Percentiles rank a stretch among this genome's conserved stretches.
phyloP scores from a whole-genome alignment of 2,888 invertebrate genomes.

The Agrochola lychnidis region DNA sequence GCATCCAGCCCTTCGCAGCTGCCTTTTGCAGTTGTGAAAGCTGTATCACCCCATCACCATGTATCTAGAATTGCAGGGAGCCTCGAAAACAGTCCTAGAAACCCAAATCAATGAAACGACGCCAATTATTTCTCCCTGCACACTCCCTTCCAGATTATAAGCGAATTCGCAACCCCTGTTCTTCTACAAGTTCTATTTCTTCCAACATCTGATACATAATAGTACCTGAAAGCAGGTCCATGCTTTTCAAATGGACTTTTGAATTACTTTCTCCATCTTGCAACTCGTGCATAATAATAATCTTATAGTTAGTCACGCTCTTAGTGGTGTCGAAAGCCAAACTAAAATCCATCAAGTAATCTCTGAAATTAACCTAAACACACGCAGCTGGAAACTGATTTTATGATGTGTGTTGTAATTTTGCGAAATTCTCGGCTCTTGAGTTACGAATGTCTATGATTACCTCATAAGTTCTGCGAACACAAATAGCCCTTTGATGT shows the following conservation, averaged over 20 bases:
- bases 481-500: constrained; percentile 61
- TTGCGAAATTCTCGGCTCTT: constrained; percentile 59
- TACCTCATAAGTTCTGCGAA: constrained; percentile 61
- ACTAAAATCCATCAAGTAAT: constrained; percentile 54
- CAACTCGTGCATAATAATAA: constrained; percentile 15
- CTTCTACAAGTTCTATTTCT: neutral
- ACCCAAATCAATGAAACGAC: neutral
- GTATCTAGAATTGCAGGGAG: neutral
- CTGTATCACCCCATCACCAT: too few relatives aligned
- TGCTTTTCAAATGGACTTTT: constrained; percentile 12
- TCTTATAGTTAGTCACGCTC: constrained; percentile 15
- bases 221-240: neutral
- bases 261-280: constrained; percentile 4
- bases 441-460: constrained; percentile 57
- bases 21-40: neutral
- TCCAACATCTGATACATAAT: neutral
- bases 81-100: neutral
- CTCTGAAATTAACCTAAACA: constrained; percentile 56
- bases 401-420: constrained; percentile 62
- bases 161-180: neutral
- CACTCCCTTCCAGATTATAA: neutral
- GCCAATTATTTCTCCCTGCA: neutral
- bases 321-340: constrained; percentile 30
- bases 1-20: neutral
- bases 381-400: constrained; percentile 50